phyloP scores from a whole-genome alignment of 2,888 invertebrate genomes.

The Calameuta idolon region DNA sequence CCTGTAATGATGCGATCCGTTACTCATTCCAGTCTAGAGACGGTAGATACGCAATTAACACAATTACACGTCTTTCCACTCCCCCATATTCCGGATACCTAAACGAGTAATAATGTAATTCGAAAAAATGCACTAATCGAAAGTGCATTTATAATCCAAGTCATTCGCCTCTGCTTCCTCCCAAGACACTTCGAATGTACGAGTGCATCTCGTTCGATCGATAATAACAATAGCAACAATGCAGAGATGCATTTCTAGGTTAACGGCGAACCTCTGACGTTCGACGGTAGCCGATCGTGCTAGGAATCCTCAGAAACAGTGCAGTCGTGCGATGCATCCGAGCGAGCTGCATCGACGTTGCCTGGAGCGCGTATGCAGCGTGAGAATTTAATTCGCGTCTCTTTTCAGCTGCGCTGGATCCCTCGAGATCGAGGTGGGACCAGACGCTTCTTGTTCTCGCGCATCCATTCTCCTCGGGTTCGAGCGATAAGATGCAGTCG shows the following conservation, averaged over 20 bases:
- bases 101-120: background rate
- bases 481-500: background rate
- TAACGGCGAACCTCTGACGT: background rate
- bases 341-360: background rate
- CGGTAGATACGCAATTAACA: background rate
- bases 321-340: background rate
- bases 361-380: constrained; percentile 28
- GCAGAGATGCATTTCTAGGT: background rate
- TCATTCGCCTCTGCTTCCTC: no score
- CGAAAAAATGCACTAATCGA: background rate
- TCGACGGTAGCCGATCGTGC: background rate
- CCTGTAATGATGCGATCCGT: background rate
- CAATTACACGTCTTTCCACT: background rate
- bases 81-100: background rate
- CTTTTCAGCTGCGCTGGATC: constrained; percentile 23
- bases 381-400: constrained; percentile 45
- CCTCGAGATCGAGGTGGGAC: constrained; percentile 29
- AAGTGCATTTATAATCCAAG: no score
- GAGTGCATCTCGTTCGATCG: background rate
- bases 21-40: background rate
- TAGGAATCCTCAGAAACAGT: background rate
- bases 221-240: background rate
- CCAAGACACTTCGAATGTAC: background rate
- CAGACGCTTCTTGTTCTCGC: constrained; percentile 24
- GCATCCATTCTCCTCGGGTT: constrained; percentile 28